Base-by-base conservation (phyloP, 2,113 vertebrate species). In the Ceyx melanurus region DNA sequence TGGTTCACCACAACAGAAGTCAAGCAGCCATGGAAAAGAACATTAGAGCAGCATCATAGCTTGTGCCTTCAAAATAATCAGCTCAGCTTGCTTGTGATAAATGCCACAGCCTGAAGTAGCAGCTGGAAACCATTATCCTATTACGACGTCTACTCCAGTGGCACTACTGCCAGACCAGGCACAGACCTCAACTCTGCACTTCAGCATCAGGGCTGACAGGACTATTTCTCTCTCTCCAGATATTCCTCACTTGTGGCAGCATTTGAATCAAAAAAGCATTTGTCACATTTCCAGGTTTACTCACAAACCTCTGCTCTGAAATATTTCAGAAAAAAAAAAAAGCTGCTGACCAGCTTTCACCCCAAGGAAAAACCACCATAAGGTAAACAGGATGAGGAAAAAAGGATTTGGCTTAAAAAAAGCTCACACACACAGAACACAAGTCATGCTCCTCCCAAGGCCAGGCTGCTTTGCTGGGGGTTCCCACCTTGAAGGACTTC, bases 401-500 rank as follows among this genome's bases (percentile, higher is more conserved):
- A 66, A 78, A 54, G 50, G 31, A 40, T 66, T 81, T 75, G 53
- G 23, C 65, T 90, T 60, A 53, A 9, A 28, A 81, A 75, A 71
- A 74, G 22, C 3, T 5, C 8, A 31, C 16, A 1, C 9, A 18
- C 3, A 19, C 15, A 86, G 48, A 37, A 37, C 43, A 72, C 46
- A 13, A 31, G 33, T 6, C 75, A 45, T 5, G 6, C 16, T 60
- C 46, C 60, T 37, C 23, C 46, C 75, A 67, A 53, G 28, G 26
- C 16, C 75, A 28, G 43, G 4, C 66, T 61, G 56, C 13, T 64
- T 21, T 60, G 50, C 37, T 48, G 31, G 11, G 56, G 17, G 15
- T 42, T 53, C 10, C 61, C 68, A 99, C 99, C 99, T 99, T 99
- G 3, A 99, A 76, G 35, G 99, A 98, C 48, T 98, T 99, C 96